Base-by-base conservation (phyloP, 1,140 invertebrate genomes). In the Drosophila miranda region DNA sequence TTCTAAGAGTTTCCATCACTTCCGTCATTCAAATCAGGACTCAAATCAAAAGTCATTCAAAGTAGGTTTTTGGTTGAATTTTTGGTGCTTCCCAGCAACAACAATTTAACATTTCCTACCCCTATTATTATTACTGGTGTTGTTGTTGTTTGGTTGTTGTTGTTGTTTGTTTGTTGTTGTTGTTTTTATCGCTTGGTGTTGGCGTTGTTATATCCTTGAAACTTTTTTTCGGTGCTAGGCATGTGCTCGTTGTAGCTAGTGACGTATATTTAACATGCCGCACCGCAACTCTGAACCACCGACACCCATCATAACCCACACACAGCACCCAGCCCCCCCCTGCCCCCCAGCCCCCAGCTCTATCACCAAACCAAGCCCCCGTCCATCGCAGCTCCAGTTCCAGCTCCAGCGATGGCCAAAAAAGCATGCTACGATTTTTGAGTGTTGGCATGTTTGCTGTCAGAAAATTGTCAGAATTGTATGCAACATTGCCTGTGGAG, bases 391-490 rank as follows among this genome's bases (percentile, higher is more conserved):
- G 16, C 16, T 16, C 16, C 16, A 16, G 16, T 16, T 16, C 16
- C 59, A 45, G 30, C 14, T 34, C 49, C 2, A 23, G 49, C 34
- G 49, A 11, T 38, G 34, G 9, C 34, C 9, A 38, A 80, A 80
- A 80, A 57, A 67, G 60, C 70, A 69, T 63, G 64, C 69, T 78
- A 81, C 52, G 69, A 75, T 81, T 87, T 86, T 80, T 86, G 81
- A 86, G 82, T 86, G 82, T 86, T 86, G 82, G 82, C 82, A 86
- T 86, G 82, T 86, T 86, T 86, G 82, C 82, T 86, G 82, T 86
- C 82, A 86, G 78, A 86, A 86, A 86, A 87, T 86, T 84, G 81
- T 84, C 81, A 81, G 81, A 84, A 86, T 84, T 76, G 76, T 87
- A 78, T 82, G 74, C 52, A 79, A 75, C 74, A 80, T 80, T 71